Percentiles rank a stretch among this genome's conserved stretches.
Conservation (phyloP, 1,140 invertebrate species). For the Chrysoperla carnea region DNA sequence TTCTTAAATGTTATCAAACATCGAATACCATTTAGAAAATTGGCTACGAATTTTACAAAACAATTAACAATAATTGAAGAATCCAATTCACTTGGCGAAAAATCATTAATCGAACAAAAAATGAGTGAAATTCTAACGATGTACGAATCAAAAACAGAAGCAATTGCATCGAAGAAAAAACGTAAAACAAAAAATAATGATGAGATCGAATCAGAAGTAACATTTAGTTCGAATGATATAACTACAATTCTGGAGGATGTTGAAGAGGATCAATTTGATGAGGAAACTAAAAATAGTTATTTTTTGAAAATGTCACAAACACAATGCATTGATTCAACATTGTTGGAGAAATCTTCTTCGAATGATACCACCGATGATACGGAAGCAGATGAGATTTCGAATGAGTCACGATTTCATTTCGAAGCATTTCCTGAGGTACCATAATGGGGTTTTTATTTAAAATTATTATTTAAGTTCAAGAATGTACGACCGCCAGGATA, state of each 20-base stretch:
- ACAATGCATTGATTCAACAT: neutral
- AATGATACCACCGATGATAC: conserved; percentile 24
- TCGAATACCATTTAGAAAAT: conserved; percentile 29
- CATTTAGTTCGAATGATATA: conserved; percentile 4
- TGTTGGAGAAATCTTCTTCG: conserved; percentile 11
- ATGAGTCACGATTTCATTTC: conserved; percentile 26
- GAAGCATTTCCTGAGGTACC: conserved; percentile 44
- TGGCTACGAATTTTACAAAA: conserved; percentile 28
- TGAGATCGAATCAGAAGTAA: conserved; percentile 3
- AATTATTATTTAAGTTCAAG: too few species aligned
- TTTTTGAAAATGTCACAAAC: conserved; percentile 47
- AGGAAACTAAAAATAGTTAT: conserved; percentile 41
- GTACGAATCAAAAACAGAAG: neutral
- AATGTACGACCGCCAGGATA: too few species aligned
- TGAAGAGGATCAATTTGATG: conserved; percentile 20
- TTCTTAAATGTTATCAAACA: conserved; percentile 35
- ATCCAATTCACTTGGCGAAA: conserved; percentile 1
- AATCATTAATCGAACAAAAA: neutral
- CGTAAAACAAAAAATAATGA: conserved; percentile 11
- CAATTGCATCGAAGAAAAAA: conserved; percentile 3
- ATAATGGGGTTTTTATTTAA: too few species aligned
- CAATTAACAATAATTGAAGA: conserved; percentile 7
- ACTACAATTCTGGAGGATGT: neutral
- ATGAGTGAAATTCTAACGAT: neutral
- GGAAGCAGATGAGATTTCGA: neutral